Evolutionary conservation across 2,888 invertebrate genomes (phyloP).

Genomic region (Fissipunctia ypsillon): DNA sequence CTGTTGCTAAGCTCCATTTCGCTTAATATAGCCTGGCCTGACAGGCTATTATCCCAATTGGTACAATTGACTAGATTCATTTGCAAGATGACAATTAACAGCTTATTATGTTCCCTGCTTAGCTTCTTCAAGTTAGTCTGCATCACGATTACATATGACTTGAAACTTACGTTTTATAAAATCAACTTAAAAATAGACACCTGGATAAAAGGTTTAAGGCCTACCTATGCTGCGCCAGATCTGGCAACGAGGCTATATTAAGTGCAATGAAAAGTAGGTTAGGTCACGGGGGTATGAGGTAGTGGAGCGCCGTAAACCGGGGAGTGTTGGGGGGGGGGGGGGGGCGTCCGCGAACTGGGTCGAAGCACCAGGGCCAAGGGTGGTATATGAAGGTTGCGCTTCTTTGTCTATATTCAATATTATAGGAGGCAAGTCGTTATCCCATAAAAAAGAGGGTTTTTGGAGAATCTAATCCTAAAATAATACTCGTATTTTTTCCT

Average conservation of each 20-base stretch:
- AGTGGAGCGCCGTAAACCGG: constrained; percentile 56
- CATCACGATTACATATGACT: background rate
- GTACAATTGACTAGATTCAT: constrained; percentile 1
- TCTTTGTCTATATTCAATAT: constrained; percentile 78
- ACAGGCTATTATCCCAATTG: constrained; percentile 6
- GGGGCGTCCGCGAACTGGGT: constrained; percentile 82
- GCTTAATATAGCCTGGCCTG: background rate
- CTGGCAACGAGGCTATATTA: constrained; percentile 77
- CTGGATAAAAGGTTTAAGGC: constrained; percentile 14
- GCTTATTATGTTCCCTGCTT: constrained; percentile 2
- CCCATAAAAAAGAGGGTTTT: background rate
- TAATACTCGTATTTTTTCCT: background rate
- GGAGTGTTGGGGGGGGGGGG: constrained; percentile 61
- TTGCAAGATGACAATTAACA: background rate
- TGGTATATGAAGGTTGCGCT: constrained; percentile 86
- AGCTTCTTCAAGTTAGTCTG: background rate
- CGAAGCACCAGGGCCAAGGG: constrained; percentile 89
- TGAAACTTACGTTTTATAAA: background rate
- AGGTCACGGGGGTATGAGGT: constrained; percentile 79
- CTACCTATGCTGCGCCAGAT: constrained; percentile 69
- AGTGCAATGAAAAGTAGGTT: constrained; percentile 87
- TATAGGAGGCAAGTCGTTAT: constrained; percentile 24
- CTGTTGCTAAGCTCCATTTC: constrained; percentile 70
- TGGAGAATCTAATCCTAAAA: background rate
- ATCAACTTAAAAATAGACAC: constrained; percentile 8